A percentile compares a stretch with the other conserved stretches of the same genome.
These are phyloP conservation scores for Hyles vespertilio DNA, from an alignment of 1,140 invertebrate species.

Conservation along the genomic window DNA sequence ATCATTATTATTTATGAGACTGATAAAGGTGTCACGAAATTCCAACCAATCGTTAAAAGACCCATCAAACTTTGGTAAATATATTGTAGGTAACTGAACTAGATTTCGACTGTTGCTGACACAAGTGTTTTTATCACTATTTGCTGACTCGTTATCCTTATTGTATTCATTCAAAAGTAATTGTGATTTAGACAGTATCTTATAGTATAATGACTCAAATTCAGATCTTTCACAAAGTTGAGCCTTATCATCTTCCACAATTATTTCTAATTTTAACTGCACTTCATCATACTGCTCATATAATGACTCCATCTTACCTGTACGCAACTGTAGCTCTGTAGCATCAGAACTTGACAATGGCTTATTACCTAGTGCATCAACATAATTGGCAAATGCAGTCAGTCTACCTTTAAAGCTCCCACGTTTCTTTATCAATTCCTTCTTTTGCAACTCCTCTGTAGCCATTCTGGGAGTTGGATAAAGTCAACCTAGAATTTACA, in stretches of 20 bases:
- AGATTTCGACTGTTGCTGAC: slow-evolving; percentile 1
- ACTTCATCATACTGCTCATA: slow-evolving; percentile 5
- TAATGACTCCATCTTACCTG: not conserved
- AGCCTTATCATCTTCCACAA: not conserved
- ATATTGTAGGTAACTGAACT: slow-evolving; percentile 6
- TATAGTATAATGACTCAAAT: slow-evolving; percentile 4
- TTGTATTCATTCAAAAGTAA: not conserved
- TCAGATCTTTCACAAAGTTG: not conserved
- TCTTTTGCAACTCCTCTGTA: no score
- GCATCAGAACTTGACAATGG: not conserved
- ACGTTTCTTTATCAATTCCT: not conserved
- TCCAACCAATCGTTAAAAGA: slow-evolving; percentile 5
- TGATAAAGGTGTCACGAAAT: slow-evolving; percentile 4
- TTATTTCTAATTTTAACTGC: slow-evolving; percentile 2
- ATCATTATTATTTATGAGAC: slow-evolving; percentile 3
- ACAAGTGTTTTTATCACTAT: not conserved
- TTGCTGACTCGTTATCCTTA: not conserved
- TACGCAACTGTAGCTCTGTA: not conserved
- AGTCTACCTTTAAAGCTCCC: slow-evolving; percentile 4
- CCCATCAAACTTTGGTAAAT: slow-evolving; percentile 3
- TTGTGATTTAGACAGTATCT: not conserved
- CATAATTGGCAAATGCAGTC: slow-evolving; percentile 3
- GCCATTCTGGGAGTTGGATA: no score
- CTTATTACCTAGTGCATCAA: not conserved
- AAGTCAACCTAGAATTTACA: no score